Percentiles rank a stretch among this genome's conserved stretches.
Conservation (phyloP, 30 jellyfish, hydroid and myxozoan species). For the Turritopsis rubra region DNA sequence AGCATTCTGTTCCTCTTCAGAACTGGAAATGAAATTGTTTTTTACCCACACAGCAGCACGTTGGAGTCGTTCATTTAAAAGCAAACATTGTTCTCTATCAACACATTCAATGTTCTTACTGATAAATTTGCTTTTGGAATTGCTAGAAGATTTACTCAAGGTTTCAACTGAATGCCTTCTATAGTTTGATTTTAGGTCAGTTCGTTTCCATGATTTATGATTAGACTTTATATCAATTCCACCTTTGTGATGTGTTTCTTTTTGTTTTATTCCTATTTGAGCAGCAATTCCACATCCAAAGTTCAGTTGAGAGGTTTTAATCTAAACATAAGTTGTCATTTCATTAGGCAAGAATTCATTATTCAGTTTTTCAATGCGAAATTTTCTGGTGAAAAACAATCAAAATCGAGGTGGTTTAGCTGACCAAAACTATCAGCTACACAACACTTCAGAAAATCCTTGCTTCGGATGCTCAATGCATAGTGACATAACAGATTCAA, state of each 20-base stretch:
- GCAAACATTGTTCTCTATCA: not conserved
- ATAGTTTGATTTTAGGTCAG: not conserved
- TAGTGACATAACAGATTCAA: too few species aligned
- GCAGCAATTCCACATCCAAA: slow-evolving; percentile 10
- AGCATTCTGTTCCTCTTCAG: not conserved
- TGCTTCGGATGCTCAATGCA: too few species aligned
- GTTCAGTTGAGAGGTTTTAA: not conserved
- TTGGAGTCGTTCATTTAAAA: not conserved
- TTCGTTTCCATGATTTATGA: not conserved
- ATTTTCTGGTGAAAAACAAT: too few species aligned
- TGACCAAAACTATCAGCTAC: too few species aligned
- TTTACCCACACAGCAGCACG: not conserved
- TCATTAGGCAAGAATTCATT: too few species aligned
- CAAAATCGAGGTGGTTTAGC: too few species aligned
- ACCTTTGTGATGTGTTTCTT: not conserved
- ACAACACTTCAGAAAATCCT: too few species aligned
- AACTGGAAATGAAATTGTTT: not conserved
- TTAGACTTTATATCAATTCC: not conserved
- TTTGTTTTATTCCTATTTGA: slow-evolving; percentile 3
- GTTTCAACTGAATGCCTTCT: not conserved
- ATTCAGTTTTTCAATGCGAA: too few species aligned
- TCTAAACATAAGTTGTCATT: not conserved
- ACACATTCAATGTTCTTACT: not conserved
- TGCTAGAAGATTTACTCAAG: not conserved
- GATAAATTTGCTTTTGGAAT: not conserved